phyloP scores from a whole-genome alignment of 1,140 invertebrate species.

The Steinernema khuongi region DNA sequence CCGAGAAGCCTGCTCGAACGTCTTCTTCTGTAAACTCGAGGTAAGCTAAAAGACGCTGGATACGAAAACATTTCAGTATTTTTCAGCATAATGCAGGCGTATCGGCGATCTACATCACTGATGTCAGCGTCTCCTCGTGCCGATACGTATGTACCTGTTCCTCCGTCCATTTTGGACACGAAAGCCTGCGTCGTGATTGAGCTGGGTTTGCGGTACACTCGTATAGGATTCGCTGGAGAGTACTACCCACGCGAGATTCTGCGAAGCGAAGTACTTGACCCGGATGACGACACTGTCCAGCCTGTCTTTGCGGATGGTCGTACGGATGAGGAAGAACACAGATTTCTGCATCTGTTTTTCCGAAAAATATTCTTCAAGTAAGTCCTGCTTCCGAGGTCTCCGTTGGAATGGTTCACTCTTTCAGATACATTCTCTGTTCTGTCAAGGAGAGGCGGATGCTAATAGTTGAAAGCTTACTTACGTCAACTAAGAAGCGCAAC shows the following conservation, averaged over 20 bases:
- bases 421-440: constrained; percentile 33
- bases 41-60: too few species aligned
- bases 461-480: constrained; percentile 38
- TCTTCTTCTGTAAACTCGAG: too few species aligned
- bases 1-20: too few species aligned
- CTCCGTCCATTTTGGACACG: too few species aligned
- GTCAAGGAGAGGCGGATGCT: constrained; percentile 29
- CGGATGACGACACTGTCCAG: constrained; percentile 15
- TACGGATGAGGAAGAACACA: constrained; percentile 30
- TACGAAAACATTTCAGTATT: too few species aligned
- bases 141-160: too few species aligned
- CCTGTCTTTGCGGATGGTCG: constrained; percentile 15
- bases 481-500: constrained; percentile 28
- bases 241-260: constrained; percentile 33
- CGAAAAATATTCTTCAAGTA: constrained; percentile 35
- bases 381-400: background rate
- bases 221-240: too few species aligned
- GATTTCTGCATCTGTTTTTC: constrained; percentile 34
- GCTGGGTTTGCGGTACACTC: too few species aligned
- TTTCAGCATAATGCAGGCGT: too few species aligned
- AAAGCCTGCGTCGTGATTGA: too few species aligned
- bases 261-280: constrained; percentile 28
- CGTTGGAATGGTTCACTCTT: background rate
- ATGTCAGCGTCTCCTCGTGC: too few species aligned
- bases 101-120: too few species aligned